phyloP scores from a whole-genome alignment of 2,888 invertebrate species.

The Hyles lineata region DNA sequence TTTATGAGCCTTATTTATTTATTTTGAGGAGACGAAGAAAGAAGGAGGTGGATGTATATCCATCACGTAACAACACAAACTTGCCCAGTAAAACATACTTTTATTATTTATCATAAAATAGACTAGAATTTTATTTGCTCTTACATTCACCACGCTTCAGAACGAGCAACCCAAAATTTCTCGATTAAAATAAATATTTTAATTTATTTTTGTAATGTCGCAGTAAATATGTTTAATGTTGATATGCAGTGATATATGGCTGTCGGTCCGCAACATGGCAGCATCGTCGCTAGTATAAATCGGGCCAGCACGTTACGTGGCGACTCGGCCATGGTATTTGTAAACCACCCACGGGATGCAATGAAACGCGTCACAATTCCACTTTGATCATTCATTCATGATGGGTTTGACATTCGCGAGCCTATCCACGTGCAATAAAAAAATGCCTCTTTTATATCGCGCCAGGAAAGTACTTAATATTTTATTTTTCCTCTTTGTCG shows the following conservation, averaged over 20 bases:
- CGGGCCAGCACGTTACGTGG: constrained; percentile 22
- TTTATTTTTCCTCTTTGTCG: constrained; percentile 56
- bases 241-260: neutral
- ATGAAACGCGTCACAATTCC: constrained; percentile 40
- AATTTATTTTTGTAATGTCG: constrained; percentile 12
- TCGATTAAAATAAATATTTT: constrained; percentile 5
- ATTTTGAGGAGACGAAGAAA: no score
- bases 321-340: constrained; percentile 34
- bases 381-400: constrained; percentile 57
- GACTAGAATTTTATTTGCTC: neutral
- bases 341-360: constrained; percentile 32
- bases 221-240: constrained; percentile 15
- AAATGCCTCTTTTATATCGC: constrained; percentile 29
- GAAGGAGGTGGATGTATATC: no score
- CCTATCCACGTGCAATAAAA: constrained; percentile 33
- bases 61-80: no score
- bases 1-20: no score
- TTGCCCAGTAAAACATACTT: no score
- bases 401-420: constrained; percentile 36
- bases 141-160: neutral
- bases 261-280: constrained; percentile 13
- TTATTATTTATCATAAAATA: neutral
- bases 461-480: constrained; percentile 39
- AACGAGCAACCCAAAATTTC: neutral
- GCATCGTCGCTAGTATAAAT: constrained; percentile 17